Evolutionary conservation across 2,888 invertebrate species (phyloP).

Genomic region (Cephalotes varians): DNA sequence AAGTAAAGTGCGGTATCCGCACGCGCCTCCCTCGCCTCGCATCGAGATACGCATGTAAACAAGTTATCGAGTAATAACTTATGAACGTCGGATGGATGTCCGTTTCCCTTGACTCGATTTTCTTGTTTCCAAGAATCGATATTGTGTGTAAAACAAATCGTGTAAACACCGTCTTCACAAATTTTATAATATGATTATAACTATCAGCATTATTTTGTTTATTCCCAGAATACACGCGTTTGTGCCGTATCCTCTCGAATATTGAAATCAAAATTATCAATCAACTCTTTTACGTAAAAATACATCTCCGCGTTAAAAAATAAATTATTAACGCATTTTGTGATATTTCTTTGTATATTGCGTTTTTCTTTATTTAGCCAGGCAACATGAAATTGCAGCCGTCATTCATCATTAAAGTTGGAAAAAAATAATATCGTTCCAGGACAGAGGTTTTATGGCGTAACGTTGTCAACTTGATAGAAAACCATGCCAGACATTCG

Average conservation of each 20-base stretch:
- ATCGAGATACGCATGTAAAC: conserved; percentile 39
- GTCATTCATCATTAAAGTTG: background rate
- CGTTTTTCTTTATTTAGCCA: background rate
- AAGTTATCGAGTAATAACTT: conserved; percentile 62
- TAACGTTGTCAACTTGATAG: conserved; percentile 25
- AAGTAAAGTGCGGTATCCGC: conserved; percentile 58
- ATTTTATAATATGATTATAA: conserved; percentile 8
- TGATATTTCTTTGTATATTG: background rate
- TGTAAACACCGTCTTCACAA: conserved; percentile 1
- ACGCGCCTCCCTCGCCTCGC: conserved; percentile 25
- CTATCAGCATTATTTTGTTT: conserved; percentile 2
- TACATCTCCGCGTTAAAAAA: background rate
- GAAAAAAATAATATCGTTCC: background rate
- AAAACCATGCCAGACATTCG: conserved; percentile 46
- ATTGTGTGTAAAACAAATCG: conserved; percentile 5
- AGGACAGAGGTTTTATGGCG: background rate
- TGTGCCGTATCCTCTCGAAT: background rate
- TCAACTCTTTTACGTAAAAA: background rate
- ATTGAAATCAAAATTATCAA: conserved; percentile 3
- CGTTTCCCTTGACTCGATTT: conserved; percentile 42
- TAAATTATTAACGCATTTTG: background rate
- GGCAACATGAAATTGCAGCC: background rate
- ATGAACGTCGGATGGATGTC: conserved; percentile 46
- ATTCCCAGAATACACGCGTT: background rate
- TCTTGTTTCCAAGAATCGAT: conserved; percentile 24